Percentiles rank a stretch among this genome's conserved stretches.
phyloP scores from a whole-genome alignment of 2,113 vertebrate genomes.

The Papio anubis region DNA sequence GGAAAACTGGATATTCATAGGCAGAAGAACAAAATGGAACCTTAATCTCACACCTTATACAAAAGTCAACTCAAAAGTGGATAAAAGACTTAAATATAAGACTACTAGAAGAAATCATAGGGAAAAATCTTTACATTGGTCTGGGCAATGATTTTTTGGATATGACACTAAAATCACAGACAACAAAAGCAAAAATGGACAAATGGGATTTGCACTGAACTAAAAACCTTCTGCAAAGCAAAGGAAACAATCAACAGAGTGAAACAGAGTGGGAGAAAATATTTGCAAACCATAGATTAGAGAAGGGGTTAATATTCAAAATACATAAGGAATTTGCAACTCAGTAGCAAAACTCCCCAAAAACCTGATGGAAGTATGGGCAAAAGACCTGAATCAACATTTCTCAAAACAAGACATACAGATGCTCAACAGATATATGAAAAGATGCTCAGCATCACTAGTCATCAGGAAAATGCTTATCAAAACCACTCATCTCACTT shows the following conservation, averaged over 20 bases:
- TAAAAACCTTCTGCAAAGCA: neutral
- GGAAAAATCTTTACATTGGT: neutral
- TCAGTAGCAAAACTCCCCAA: neutral
- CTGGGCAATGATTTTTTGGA: neutral
- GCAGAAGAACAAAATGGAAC: neutral
- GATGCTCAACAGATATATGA: neutral
- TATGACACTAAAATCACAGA: neutral
- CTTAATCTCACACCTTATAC: neutral
- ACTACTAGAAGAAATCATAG: neutral
- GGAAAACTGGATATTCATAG: neutral
- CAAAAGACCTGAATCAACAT: neutral
- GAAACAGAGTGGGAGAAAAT: neutral
- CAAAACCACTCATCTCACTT: neutral
- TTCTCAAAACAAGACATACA: neutral
- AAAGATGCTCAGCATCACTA: neutral
- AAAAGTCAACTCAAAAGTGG: neutral
- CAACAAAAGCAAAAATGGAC: neutral
- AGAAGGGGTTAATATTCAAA: neutral
- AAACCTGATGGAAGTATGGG: neutral
- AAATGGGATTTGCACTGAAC: neutral
- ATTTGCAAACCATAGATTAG: neutral
- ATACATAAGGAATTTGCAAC: neutral
- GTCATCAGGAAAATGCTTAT: neutral
- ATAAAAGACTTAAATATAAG: neutral
- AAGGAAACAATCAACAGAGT: neutral